Evolutionary conservation across 2,888 invertebrate species (phyloP).

Genomic region (Philhelius pedissequus): DNA sequence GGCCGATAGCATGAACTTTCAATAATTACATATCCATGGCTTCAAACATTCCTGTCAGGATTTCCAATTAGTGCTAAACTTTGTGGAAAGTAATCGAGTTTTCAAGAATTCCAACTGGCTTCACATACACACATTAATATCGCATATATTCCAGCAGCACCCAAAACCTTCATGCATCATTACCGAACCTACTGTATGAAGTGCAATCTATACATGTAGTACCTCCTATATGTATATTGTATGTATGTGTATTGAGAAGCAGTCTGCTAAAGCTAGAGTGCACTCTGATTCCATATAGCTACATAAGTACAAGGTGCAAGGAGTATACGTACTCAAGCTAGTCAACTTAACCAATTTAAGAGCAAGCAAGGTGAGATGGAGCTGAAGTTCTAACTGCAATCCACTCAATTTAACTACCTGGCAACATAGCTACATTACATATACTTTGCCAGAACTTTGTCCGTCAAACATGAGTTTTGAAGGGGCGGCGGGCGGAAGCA

Average conservation of each 20-base stretch:
- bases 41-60: constrained; percentile 70
- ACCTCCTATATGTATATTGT: no score
- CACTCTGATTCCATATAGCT: constrained; percentile 14
- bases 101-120: constrained; percentile 64
- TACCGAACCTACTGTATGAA: constrained; percentile 47
- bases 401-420: constrained; percentile 55
- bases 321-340: constrained; percentile 41
- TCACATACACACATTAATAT: constrained; percentile 12
- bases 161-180: constrained; percentile 41
- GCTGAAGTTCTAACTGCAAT: constrained; percentile 54
- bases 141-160: constrained; percentile 36
- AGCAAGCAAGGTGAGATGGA: constrained; percentile 62
- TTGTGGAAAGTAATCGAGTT: constrained; percentile 71
- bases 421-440: not conserved
- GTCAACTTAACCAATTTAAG: constrained; percentile 67
- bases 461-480: constrained; percentile 34
- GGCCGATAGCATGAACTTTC: constrained; percentile 65
- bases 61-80: constrained; percentile 71
- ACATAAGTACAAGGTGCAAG: constrained; percentile 24
- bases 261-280: not conserved
- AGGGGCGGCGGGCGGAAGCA: not conserved
- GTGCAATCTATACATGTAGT: no score
- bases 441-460: constrained; percentile 35
- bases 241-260: no score
- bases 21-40: constrained; percentile 70